phyloP scores from a whole-genome alignment of 2,113 vertebrate genomes.

The Phrynocephalus versicolor region DNA sequence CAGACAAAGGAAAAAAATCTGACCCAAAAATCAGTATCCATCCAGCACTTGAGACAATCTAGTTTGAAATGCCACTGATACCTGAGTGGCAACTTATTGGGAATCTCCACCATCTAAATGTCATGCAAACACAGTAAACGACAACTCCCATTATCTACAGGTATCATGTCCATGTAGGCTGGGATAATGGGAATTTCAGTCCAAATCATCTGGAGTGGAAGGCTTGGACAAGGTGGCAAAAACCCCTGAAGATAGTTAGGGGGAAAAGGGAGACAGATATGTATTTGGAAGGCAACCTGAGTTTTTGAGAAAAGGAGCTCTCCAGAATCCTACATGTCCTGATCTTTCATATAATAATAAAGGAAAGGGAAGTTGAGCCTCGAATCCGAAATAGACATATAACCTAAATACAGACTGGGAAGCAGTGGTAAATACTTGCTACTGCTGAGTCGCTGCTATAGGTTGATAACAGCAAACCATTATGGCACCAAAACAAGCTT shows the following conservation, averaged over 20 bases:
- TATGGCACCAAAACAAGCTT: background rate
- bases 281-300: background rate
- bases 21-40: background rate
- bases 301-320: background rate
- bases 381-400: background rate
- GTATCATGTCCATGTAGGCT: background rate
- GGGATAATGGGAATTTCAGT: background rate
- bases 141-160: background rate
- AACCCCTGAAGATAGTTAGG: background rate
- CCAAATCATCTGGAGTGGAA: background rate
- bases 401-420: background rate
- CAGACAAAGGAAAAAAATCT: background rate
- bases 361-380: conserved; percentile 25
- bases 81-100: background rate
- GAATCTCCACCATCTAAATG: background rate
- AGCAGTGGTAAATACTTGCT: background rate
- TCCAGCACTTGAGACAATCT: background rate
- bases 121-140: background rate
- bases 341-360: conserved; percentile 3
- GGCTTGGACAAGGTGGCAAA: background rate
- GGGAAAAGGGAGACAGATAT: background rate
- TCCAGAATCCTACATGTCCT: background rate
- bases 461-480: background rate
- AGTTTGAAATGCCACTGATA: no score
- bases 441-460: background rate